These are phyloP conservation scores for Pelecanus crispus DNA, from an alignment of 2,113 vertebrate genomes.

Conservation along the genomic window DNA sequence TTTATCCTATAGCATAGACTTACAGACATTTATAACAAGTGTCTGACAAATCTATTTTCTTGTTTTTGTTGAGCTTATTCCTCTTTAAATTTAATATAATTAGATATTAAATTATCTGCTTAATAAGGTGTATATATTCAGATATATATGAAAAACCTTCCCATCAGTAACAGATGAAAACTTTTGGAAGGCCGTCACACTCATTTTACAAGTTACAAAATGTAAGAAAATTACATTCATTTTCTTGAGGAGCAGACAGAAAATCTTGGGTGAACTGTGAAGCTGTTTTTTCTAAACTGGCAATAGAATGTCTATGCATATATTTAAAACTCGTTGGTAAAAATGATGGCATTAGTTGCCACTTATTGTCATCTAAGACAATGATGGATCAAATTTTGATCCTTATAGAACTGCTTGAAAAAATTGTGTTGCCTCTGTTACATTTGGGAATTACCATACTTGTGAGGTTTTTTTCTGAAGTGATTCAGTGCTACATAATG, in stretches of 20 bases:
- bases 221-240: background rate
- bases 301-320: background rate
- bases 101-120: background rate
- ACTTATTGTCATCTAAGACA: background rate
- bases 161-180: background rate
- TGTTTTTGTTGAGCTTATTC: background rate
- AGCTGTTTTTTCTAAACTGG: background rate
- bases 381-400: background rate
- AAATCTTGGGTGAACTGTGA: background rate
- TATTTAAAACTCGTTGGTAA: background rate
- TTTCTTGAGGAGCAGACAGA: background rate
- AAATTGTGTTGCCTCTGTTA: background rate
- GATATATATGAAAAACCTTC: background rate
- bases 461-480: background rate
- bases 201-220: background rate
- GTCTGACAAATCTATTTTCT: background rate
- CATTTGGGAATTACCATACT: background rate
- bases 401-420: background rate
- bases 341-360: background rate
- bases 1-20: background rate
- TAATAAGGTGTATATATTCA: background rate
- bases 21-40: background rate
- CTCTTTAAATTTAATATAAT: background rate
- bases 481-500: background rate
- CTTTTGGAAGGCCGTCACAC: background rate